Evolutionary conservation across 2,888 invertebrate species (phyloP).

Genomic region (Phortica magna): DNA sequence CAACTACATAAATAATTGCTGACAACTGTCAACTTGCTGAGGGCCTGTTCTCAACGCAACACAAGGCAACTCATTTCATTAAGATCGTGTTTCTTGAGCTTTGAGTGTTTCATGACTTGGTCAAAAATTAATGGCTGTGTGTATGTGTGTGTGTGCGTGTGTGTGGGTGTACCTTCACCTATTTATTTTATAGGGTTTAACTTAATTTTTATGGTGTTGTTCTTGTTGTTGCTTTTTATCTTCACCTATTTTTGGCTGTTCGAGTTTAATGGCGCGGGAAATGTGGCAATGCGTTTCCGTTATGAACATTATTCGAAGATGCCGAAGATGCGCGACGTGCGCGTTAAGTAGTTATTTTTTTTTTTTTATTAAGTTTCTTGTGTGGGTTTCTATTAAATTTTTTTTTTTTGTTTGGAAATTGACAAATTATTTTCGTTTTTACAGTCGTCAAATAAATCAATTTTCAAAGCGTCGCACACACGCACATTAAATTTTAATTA

Average conservation of each 20-base stretch:
- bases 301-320: slow-evolving; percentile 11
- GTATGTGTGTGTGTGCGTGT: slow-evolving; percentile 13
- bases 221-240: neutral
- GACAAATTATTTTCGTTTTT: slow-evolving; percentile 32
- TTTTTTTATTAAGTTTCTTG: slow-evolving; percentile 15
- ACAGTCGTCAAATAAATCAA: slow-evolving; percentile 25
- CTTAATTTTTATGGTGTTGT: neutral
- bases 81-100: neutral
- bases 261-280: slow-evolving; percentile 22
- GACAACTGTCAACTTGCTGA: slow-evolving; percentile 34
- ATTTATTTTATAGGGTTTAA: slow-evolving; percentile 23
- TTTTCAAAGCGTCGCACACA: slow-evolving; percentile 20
- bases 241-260: slow-evolving; percentile 4
- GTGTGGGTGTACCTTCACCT: slow-evolving; percentile 29
- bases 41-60: neutral
- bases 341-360: neutral
- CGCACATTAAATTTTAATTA: slow-evolving; percentile 24
- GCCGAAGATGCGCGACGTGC: neutral
- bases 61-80: neutral
- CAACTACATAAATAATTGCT: slow-evolving; percentile 12
- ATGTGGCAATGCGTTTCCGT: slow-evolving; percentile 26
- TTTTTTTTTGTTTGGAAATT: slow-evolving; percentile 16
- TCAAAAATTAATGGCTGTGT: slow-evolving; percentile 11
- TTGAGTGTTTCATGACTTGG: slow-evolving; percentile 5
- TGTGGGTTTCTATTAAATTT: slow-evolving; percentile 9